Percentiles rank a stretch among this genome's conserved stretches.
Conservation (phyloP, 1,140 invertebrate genomes). For the Aphaenogaster rudis region DNA sequence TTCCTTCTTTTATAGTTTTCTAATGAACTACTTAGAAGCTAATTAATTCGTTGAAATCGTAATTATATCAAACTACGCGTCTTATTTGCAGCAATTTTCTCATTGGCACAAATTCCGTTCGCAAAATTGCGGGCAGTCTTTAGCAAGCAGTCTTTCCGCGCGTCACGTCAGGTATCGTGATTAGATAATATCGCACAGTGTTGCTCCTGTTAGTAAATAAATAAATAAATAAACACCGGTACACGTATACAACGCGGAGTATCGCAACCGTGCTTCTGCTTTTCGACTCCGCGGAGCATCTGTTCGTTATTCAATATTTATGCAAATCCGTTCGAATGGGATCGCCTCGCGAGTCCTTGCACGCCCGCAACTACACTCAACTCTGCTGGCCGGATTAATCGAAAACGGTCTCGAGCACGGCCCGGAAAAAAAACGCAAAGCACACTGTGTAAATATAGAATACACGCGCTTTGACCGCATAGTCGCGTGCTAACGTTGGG, state of each 20-base stretch:
- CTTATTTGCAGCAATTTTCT: not conserved
- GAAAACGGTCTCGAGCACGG: not conserved
- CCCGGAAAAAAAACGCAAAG: slow-evolving; percentile 7
- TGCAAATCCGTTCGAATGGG: slow-evolving; percentile 8
- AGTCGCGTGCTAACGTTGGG: not conserved
- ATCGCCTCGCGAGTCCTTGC: not conserved
- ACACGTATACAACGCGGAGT: not conserved
- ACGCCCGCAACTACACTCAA: not conserved
- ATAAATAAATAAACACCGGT: not conserved
- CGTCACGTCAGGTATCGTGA: not conserved
- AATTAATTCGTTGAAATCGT: not conserved
- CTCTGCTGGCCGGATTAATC: not conserved
- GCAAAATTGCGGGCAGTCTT: not conserved
- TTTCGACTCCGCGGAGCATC: not conserved
- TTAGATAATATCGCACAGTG: not conserved
- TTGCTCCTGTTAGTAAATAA: not conserved
- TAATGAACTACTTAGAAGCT: not conserved
- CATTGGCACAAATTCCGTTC: not conserved
- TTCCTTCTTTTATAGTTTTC: not conserved
- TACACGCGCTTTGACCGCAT: slow-evolving; percentile 28
- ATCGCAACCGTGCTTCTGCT: not conserved
- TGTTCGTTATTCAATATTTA: slow-evolving; percentile 42
- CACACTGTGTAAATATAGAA: slow-evolving; percentile 22
- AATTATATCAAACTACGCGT: not conserved
- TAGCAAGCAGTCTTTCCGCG: not conserved